Evolutionary conservation across 2,113 vertebrate species (phyloP), one percentile per base, ranked within the genome.

Genomic region (Naja naja): DNA sequence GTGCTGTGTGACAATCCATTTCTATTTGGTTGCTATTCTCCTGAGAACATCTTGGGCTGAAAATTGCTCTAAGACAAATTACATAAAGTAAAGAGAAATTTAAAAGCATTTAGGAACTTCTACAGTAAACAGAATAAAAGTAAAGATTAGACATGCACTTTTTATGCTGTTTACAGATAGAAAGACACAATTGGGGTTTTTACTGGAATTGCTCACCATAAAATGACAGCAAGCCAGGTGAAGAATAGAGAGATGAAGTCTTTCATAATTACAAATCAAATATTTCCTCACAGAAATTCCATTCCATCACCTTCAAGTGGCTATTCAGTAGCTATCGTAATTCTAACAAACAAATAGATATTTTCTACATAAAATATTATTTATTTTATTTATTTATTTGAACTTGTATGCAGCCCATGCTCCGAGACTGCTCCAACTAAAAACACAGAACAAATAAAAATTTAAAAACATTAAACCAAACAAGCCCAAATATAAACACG

Each of bases 21-120:
- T 94, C 94, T 43, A 39, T 55, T 34, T 3, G 0, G 92, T 90
- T 64, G 92, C 89, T 92, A 90, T 56, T 93, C 90, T 93, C 12
- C 55, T 23, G 8, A 58, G 14, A 87, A 7, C 20, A 10, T 4
- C 30, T 20, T 89, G 56, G 87, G n/a, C 64, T 74, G 55, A 10
- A 86, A 22, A 93, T 87, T 64, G 55, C 0, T 0, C 2, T 34
- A 20, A 93, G 74, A 60, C 25, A 93, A 92, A 92, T 85, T 2
- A 90, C 34, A 74, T 74, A n/a, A 23, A 90, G 87, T 43, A 0
- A 85, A 53, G 0, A 0, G 54, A 88, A 1, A 87, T 43, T 92
- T 55, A n/a, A 91, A 93, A 60, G 0, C 0, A 52, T 94, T 54
- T 16, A 27, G 87, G 34, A 60, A 18, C 18, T 74, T 86, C 34